Conservation (phyloP, 2,888 invertebrate species). For the Choreutis nemorana region DNA sequence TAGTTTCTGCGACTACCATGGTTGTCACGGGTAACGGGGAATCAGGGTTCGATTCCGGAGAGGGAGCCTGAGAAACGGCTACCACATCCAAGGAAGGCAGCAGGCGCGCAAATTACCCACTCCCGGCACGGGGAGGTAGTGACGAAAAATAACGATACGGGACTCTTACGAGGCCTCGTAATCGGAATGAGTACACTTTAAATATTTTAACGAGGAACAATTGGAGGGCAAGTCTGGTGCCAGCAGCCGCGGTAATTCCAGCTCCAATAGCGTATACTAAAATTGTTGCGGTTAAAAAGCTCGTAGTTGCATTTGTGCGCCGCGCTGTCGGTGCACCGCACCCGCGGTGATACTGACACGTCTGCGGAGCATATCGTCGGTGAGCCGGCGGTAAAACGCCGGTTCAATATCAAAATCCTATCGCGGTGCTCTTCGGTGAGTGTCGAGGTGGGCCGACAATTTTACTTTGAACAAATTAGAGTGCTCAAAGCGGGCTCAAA, state of each 20-base stretch:
- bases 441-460: constrained; percentile 41
- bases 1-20: constrained; percentile 72
- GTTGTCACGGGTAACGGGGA: constrained; percentile 76
- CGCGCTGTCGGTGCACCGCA: constrained; percentile 52
- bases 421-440: constrained; percentile 23
- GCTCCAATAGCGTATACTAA: constrained; percentile 75
- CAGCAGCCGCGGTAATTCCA: constrained; percentile 78
- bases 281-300: constrained; percentile 75
- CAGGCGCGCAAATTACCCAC: constrained; percentile 66
- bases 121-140: constrained; percentile 53
- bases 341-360: constrained; percentile 32
- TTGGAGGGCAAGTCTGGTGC: constrained; percentile 72
- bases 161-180: constrained; percentile 63
- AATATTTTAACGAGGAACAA: constrained; percentile 69
- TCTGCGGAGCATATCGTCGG: constrained; percentile 28
- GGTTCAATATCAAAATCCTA: constrained; percentile 24
- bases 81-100: constrained; percentile 77
- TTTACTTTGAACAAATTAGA: constrained; percentile 75
- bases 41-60: constrained; percentile 79
- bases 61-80: constrained; percentile 76
- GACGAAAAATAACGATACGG: constrained; percentile 73
- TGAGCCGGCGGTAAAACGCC: constrained; percentile 25
- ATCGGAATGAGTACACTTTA: constrained; percentile 66
- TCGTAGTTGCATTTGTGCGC: constrained; percentile 63
- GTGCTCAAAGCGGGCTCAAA: constrained; percentile 68